Conservation (phyloP, 2,113 vertebrate genomes). For the Sebastes fasciatus region DNA sequence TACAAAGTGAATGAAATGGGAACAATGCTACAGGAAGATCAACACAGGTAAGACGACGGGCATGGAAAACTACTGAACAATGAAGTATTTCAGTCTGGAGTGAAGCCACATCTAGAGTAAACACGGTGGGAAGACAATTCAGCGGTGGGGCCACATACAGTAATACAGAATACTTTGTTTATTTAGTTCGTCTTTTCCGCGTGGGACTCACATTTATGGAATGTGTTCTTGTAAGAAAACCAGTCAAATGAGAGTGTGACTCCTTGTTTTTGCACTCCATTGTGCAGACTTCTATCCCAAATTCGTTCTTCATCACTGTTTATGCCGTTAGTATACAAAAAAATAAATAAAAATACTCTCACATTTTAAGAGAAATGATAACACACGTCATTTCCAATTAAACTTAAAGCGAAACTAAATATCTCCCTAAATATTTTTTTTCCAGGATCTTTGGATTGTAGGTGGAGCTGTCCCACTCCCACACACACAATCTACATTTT, state of each 20-base stretch:
- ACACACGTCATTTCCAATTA: background rate
- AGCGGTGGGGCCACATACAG: conserved; percentile 11
- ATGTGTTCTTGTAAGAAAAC: background rate
- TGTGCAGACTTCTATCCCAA: background rate
- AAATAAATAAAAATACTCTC: background rate
- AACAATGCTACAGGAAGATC: background rate
- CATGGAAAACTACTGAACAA: conserved; percentile 29
- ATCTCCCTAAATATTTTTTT: background rate
- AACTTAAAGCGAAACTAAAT: conserved; percentile 1
- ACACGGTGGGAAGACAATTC: conserved; percentile 19
- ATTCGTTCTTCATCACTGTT: background rate
- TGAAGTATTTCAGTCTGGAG: conserved; percentile 19
- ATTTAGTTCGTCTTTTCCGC: conserved; percentile 16
- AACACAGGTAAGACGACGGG: conserved; percentile 15
- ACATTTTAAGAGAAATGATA: background rate
- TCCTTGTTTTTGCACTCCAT: conserved; percentile 5
- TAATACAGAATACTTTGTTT: conserved; percentile 33
- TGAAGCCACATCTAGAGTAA: conserved; percentile 28
- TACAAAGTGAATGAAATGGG: background rate
- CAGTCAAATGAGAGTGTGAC: background rate
- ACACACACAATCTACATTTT: conserved; percentile 15
- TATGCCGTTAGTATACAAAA: background rate
- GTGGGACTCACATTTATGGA: background rate
- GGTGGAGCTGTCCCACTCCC: conserved; percentile 5
- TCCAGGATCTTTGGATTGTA: conserved; percentile 1